phyloP scores from a whole-genome alignment of 2,888 invertebrate genomes.

The Epirrita christyi region DNA sequence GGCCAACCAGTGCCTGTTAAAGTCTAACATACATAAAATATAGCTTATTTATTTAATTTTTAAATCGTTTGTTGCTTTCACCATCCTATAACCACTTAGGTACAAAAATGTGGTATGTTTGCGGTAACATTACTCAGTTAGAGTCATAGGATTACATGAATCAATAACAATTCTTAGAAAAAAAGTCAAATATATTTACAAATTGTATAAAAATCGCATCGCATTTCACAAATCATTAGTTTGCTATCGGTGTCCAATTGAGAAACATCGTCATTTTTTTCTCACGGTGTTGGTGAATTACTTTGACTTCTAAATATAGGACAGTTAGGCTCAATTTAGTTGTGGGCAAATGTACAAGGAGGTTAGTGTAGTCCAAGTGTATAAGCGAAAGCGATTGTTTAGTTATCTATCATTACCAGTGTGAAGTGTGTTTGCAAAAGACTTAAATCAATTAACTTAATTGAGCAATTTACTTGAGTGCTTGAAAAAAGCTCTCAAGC shows the following conservation, averaged over 20 bases:
- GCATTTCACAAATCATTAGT: constrained; percentile 50
- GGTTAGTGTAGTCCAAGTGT: constrained; percentile 10
- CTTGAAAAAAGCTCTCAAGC: no score
- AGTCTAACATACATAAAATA: no score
- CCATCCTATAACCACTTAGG: no score
- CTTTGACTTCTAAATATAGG: constrained; percentile 35
- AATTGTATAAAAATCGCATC: constrained; percentile 44
- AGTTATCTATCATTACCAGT: no score
- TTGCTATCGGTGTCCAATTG: constrained; percentile 53
- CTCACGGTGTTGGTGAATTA: constrained; percentile 51
- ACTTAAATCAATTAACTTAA: no score
- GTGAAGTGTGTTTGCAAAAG: no score
- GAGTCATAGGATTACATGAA: neutral
- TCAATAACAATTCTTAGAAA: constrained; percentile 29
- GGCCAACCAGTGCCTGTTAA: no score
- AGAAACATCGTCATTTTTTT: constrained; percentile 57
- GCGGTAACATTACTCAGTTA: neutral
- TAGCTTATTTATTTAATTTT: no score
- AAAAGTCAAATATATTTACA: constrained; percentile 40
- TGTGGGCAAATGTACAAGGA: constrained; percentile 7
- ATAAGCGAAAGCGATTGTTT: constrained; percentile 17
- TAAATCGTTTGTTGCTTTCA: no score
- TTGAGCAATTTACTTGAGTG: no score
- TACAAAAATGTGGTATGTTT: no score
- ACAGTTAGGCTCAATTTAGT: constrained; percentile 24